A percentile compares a stretch with the other conserved stretches of the same genome.
Evolutionary conservation across 2,797 vertebrate species (phyloP).

Genomic region (Paratrypauchen microcephalus): DNA sequence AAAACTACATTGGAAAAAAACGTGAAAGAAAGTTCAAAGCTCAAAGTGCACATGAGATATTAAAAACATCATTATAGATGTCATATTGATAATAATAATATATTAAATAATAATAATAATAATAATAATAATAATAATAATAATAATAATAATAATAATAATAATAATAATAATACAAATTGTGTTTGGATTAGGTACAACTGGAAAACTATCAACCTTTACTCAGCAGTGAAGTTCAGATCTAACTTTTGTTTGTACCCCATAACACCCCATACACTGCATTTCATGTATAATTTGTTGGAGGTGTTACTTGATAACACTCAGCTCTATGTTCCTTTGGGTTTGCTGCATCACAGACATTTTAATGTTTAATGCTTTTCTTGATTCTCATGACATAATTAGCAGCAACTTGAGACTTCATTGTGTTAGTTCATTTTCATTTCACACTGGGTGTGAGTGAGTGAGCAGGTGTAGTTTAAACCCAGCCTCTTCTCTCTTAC

Average conservation of each 20-base stretch:
- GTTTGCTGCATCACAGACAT: too few relatives aligned
- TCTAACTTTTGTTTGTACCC: not conserved
- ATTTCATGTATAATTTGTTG: not conserved
- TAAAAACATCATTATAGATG: too few relatives aligned
- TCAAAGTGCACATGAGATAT: too few relatives aligned
- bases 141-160: too few relatives aligned
- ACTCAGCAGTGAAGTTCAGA: not conserved
- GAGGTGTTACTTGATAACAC: not conserved
- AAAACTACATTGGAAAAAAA: too few relatives aligned
- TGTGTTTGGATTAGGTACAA: not conserved
- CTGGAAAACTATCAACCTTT: not conserved
- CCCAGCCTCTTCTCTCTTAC: not conserved
- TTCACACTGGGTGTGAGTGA: not conserved
- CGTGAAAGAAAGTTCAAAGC: too few relatives aligned
- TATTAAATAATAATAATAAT: too few relatives aligned
- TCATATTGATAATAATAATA: too few relatives aligned
- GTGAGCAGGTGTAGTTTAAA: not conserved
- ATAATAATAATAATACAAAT: too few relatives aligned
- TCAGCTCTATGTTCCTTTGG: not conserved
- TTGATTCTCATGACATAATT: constrained; percentile 1
- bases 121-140: too few relatives aligned
- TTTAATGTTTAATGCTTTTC: not conserved
- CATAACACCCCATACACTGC: not conserved
- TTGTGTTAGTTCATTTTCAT: not conserved
- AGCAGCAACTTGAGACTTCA: not conserved